Evolutionary conservation across 2,888 invertebrate genomes (phyloP), one percentile per base, ranked within the genome.

Genomic region (Byasa hedistus): DNA sequence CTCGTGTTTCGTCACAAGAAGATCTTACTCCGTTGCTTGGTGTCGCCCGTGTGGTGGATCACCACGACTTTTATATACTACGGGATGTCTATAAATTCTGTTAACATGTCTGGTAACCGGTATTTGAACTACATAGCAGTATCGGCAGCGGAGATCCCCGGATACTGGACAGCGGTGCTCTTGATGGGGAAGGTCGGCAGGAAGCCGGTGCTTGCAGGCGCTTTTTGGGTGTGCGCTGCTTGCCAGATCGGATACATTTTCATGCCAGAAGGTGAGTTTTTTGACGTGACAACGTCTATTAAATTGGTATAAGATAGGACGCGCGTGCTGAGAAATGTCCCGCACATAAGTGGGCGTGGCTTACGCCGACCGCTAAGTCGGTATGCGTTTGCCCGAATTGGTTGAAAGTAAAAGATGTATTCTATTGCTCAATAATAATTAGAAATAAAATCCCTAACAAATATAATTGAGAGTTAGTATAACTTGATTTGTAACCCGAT

Each of bases 21-120:
- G 55, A 80, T 94, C 23, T 75, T 92, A 22, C 69, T 90, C 1
- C 84, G 94, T 32, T 81, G 93, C 69, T 52, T 92, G 4, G 79
- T 86, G 22, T 80, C 81, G 0, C 86, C 93, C 2, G 85, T 94
- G 57, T 94, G 94, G 84, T 95, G 94, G 94, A 89, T 94, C 39
- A 93, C 94, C 0, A 93, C 91, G 64, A 93, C 94, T 0, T 93
- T 95, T 69, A 92, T 95, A 1, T 95, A 94, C 79, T 95, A 94
- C 72, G 95, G 95, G 0, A 78, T 95, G 58, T 93, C 94, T 0
- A 84, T 95, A 51, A 95, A 94, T 77, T 93, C 95, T 0, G 94
- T 94, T 0, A 91, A 93, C 21, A 84, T 95, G 71, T 92, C 93
- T 0, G 94, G 94, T 5, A 93, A 95, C 76, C 91, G 90, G 69